These are phyloP conservation scores for Ophioderma brevispina DNA, from an alignment of 35 echinoderm and acorn worm genomes.

Conservation along the genomic window DNA sequence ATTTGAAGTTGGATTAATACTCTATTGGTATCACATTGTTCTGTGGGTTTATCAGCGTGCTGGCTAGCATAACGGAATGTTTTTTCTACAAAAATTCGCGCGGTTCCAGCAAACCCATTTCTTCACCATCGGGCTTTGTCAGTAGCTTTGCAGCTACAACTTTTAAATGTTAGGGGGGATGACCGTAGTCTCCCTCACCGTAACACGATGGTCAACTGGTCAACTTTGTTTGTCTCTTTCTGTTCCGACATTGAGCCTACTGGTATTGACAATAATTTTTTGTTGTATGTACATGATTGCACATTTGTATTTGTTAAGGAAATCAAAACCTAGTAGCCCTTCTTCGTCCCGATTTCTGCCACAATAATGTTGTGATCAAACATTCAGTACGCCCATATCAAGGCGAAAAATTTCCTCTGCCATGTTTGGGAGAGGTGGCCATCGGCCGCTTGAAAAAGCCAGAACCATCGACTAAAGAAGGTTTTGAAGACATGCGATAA, in stretches of 20 bases:
- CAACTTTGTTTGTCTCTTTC: background rate
- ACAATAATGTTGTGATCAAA: background rate
- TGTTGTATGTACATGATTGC: background rate
- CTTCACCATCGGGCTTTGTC: background rate
- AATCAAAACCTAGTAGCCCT: slow-evolving; percentile 65
- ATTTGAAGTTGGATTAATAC: background rate
- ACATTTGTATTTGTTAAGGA: slow-evolving; percentile 7
- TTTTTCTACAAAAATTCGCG: background rate
- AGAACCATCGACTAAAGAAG: background rate
- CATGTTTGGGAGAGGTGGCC: background rate
- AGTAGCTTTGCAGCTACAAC: background rate
- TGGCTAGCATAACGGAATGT: background rate
- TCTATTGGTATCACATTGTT: background rate
- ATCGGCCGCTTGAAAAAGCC: slow-evolving; percentile 33
- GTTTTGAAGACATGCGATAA: background rate
- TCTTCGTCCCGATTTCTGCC: slow-evolving; percentile 55
- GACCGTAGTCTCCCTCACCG: background rate
- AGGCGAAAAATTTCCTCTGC: background rate
- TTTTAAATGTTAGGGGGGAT: background rate
- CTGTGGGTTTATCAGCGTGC: background rate
- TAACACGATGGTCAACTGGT: background rate
- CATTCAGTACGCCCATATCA: background rate
- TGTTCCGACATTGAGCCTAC: background rate
- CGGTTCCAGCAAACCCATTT: background rate
- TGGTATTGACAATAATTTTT: background rate